Conservation (phyloP, 1,140 invertebrate genomes). For the Pogonomyrmex californicus region DNA sequence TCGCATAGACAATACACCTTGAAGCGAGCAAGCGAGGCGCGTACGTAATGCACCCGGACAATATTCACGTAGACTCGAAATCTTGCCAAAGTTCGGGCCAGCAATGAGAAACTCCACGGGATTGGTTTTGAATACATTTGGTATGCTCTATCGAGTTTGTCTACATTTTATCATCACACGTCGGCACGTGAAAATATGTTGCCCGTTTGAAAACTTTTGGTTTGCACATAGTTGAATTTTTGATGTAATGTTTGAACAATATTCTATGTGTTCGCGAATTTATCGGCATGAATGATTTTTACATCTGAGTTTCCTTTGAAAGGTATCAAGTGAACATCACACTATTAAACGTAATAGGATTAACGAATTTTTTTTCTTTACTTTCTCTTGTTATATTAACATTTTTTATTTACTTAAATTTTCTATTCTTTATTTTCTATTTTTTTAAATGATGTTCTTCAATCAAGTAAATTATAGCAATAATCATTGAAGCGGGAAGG, state of each 20-base stretch:
- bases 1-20: constrained; percentile 62
- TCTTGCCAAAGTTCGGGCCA: constrained; percentile 70
- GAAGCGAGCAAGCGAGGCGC: constrained; percentile 33
- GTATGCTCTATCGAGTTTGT: constrained; percentile 27
- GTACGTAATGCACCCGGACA: constrained; percentile 42
- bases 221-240: not conserved
- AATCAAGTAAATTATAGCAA: not conserved
- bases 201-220: not conserved
- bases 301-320: not conserved
- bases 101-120: constrained; percentile 64
- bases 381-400: not conserved
- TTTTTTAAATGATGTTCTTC: not conserved
- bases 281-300: not conserved
- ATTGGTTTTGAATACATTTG: constrained; percentile 63
- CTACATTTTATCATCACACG: constrained; percentile 49
- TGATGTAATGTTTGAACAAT: not conserved
- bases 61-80: constrained; percentile 67
- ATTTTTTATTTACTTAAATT: not conserved
- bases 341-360: not conserved
- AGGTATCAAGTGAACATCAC: not conserved
- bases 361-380: not conserved
- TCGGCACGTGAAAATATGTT: not conserved
- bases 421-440: not conserved
- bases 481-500: not conserved
- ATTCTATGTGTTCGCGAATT: not conserved